Evolutionary conservation across 2,113 vertebrate genomes (phyloP).

Genomic region (Pterophyllum scalare): DNA sequence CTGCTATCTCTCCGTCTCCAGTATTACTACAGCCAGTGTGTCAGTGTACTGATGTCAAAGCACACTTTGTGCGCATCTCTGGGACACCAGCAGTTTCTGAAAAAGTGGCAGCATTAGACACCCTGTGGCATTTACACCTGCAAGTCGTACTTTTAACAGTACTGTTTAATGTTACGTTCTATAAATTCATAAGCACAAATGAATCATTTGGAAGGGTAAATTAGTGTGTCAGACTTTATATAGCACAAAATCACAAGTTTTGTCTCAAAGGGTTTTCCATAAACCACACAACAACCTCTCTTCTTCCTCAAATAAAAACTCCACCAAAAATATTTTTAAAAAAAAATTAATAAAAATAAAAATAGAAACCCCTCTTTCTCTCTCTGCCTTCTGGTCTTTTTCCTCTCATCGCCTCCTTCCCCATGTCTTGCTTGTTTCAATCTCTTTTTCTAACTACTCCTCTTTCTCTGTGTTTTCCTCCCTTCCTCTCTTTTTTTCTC

Average conservation of each 20-base stretch:
- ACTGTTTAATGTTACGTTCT: background rate
- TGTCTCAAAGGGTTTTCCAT: background rate
- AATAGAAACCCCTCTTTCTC: background rate
- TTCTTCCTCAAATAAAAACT: background rate
- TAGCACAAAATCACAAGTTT: background rate
- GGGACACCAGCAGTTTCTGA: background rate
- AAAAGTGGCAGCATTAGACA: background rate
- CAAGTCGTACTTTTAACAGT: background rate
- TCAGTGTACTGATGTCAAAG: background rate
- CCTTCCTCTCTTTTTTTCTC: conserved; percentile 4
- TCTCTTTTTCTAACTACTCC: conserved; percentile 25
- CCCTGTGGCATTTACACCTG: background rate
- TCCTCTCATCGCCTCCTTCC: conserved; percentile 8
- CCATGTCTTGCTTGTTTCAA: background rate
- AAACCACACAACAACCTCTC: background rate
- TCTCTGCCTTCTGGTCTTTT: conserved; percentile 36
- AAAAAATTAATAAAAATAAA: background rate
- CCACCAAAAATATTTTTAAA: background rate
- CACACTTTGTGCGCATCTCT: background rate
- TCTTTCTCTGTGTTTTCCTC: conserved; percentile 43
- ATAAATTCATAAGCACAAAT: background rate
- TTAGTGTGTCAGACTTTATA: background rate
- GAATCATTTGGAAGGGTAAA: background rate
- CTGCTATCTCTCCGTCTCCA: background rate
- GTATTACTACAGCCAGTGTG: background rate